Conservation (phyloP, 2,888 invertebrate species). For the Plemyria rubiginata region DNA sequence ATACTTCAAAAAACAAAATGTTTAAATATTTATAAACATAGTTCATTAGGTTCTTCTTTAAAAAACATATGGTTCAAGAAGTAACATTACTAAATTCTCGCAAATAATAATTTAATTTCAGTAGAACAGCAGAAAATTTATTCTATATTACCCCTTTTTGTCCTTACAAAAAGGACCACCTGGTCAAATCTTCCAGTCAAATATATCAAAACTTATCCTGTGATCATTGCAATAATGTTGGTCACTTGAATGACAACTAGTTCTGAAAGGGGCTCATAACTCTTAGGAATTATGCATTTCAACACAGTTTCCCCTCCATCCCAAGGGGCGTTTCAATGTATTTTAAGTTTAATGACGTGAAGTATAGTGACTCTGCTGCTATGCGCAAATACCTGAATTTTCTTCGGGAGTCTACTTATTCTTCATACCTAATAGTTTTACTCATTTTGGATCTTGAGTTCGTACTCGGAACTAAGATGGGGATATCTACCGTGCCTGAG, state of each 20-base stretch:
- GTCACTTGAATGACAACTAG: slow-evolving; percentile 12
- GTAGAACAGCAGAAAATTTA: background rate
- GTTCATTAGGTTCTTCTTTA: background rate
- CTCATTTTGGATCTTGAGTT: no score
- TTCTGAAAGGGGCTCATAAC: slow-evolving; percentile 6
- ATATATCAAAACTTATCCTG: background rate
- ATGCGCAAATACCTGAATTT: slow-evolving; percentile 40
- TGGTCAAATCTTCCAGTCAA: background rate
- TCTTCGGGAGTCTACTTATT: slow-evolving; percentile 41
- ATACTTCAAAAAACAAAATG: no score
- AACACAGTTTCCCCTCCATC: slow-evolving; percentile 17
- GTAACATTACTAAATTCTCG: no score
- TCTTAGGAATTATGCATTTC: slow-evolving; percentile 13
- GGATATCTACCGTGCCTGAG: no score
- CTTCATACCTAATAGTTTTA: no score
- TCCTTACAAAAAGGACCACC: slow-evolving; percentile 3
- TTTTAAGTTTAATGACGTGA: slow-evolving; percentile 37
- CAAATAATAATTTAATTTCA: no score
- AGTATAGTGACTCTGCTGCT: slow-evolving; percentile 25
- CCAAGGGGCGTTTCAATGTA: slow-evolving; percentile 37
- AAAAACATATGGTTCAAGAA: background rate
- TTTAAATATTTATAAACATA: no score
- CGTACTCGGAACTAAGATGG: no score
- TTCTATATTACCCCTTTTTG: background rate
- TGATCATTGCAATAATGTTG: slow-evolving; percentile 9